Evolutionary conservation across 2,113 vertebrate genomes (phyloP), one percentile per base, ranked within the genome.

Genomic region (Pipa parva): DNA sequence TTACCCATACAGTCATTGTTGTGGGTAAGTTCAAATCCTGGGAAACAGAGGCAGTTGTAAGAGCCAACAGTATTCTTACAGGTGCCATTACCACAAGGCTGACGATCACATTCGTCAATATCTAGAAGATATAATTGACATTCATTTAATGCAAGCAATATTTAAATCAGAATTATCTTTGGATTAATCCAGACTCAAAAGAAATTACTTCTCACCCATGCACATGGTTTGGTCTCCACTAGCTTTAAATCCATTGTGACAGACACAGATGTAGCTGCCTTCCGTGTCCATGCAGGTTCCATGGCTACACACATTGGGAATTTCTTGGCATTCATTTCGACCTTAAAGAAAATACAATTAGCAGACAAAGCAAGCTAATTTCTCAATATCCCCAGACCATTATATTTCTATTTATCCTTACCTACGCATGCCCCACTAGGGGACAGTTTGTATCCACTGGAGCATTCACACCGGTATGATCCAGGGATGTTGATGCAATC

Each of bases 31-130:
- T 91, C 86, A 3, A 98, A 98, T 57, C 95, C 93, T 0, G 89
- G 91, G 83, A 95, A 93, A 82, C 94, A 97, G 46, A 96, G 90
- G 73, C 95, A 98, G 87, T 89, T 92, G 83, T 95, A 98, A 79
- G 95, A 98, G 66, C 95, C 93, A 5, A 93, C 85, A 0, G 89
- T 92, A 81, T 98, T 98, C 82, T 92, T 95, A 74, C 94, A 97
- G 36, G 92, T 95, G 0, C 95, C 93, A 0, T 97, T 97, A 1
- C 93, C 92, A 7, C 93, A 97, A 0, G 92, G 93, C 77, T 93
- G 92, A 11, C 82, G 78, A 78, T 97, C 93, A 36, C 95, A 98
- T 76, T 98, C 94, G 1, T 98, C 88, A 0, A 97, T 87, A 56
- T 97, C 94, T 98, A 75, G 1, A 10, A 68, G 68, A 29, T 55